Percentiles rank a stretch among this genome's conserved stretches.
Conservation (phyloP, 2,888 invertebrate genomes). For the Polyploca ridens region DNA sequence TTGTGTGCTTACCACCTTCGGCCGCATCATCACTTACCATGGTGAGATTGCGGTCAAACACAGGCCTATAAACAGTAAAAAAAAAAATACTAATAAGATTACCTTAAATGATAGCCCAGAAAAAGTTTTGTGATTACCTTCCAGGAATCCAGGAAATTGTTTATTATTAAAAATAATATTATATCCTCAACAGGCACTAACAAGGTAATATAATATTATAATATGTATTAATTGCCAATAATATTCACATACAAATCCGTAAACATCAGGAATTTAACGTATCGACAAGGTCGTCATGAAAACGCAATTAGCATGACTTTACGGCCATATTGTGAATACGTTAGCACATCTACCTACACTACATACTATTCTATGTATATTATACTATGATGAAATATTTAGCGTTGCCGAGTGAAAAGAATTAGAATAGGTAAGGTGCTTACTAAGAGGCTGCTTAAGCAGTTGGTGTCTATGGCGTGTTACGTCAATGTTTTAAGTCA, state of each 20-base stretch:
- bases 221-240: no score
- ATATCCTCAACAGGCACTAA: no score
- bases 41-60: no score
- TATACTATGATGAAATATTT: slow-evolving; percentile 54
- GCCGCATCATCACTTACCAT: no score
- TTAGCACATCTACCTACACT: slow-evolving; percentile 52
- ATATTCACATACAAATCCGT: slow-evolving; percentile 16
- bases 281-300: slow-evolving; percentile 54
- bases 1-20: no score
- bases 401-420: slow-evolving; percentile 30
- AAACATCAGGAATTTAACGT: slow-evolving; percentile 39
- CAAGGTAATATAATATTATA: no score
- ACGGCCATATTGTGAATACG: slow-evolving; percentile 53
- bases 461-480: slow-evolving; percentile 17
- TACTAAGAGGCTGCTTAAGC: not conserved
- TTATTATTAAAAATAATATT: no score
- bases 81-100: no score
- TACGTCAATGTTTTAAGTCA: slow-evolving; percentile 29
- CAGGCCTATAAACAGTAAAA: no score
- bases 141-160: no score
- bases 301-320: slow-evolving; percentile 64
- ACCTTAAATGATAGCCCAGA: no score
- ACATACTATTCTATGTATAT: slow-evolving; percentile 21
- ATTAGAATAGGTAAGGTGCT: slow-evolving; percentile 25
- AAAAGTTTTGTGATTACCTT: no score